Conservation (phyloP, 2,113 vertebrate species). For the Anolis carolinensis region DNA sequence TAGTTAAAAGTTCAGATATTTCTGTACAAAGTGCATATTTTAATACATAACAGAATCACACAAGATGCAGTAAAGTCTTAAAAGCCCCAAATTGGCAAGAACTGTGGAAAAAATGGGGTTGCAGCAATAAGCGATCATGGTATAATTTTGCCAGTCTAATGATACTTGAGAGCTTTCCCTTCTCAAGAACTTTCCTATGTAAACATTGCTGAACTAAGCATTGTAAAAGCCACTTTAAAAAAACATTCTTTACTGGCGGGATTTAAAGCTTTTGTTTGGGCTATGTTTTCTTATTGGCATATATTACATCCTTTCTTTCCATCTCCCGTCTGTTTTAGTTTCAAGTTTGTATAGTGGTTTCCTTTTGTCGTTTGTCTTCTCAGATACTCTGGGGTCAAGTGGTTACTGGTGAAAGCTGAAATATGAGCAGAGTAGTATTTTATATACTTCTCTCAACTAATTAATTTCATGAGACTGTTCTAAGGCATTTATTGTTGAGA, state of each 20-base stretch:
- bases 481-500: not conserved
- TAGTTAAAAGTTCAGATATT: conserved; percentile 38
- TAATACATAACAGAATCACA: conserved; percentile 19
- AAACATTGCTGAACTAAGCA: conserved; percentile 14
- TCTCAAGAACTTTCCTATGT: conserved; percentile 10
- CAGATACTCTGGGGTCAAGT: conserved; percentile 9
- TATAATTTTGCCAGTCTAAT: conserved; percentile 26
- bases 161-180: conserved; percentile 18
- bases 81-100: conserved; percentile 37
- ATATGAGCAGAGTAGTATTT: conserved; percentile 14
- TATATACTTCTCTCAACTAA: not conserved
- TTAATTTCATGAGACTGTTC: conserved; percentile 23
- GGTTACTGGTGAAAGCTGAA: conserved; percentile 20
- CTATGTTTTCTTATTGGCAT: conserved; percentile 1
- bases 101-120: not conserved
- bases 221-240: conserved; percentile 23
- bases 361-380: not conserved
- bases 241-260: conserved; percentile 16
- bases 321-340: conserved; percentile 18
- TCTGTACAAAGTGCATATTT: conserved; percentile 43
- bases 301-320: not conserved
- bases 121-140: not conserved
- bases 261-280: conserved; percentile 26
- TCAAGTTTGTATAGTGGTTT: conserved; percentile 3
- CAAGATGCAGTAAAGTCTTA: not conserved